Conservation (phyloP, 2,113 vertebrate genomes). For the Myxocyprinus asiaticus region DNA sequence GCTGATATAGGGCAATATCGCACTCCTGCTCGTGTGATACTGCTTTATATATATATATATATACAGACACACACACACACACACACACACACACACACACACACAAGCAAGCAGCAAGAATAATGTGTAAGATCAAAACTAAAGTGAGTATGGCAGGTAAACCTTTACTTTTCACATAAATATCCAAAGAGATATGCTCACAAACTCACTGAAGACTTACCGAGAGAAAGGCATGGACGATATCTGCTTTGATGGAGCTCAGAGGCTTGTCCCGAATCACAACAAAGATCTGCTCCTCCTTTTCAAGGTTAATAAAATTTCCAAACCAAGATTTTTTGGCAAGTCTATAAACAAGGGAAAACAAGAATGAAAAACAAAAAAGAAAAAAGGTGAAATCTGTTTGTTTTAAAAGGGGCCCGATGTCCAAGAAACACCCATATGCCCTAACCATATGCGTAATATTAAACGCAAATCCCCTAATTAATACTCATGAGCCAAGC, state of each 20-base stretch:
- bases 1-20: too few relatives aligned
- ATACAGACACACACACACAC: too few relatives aligned
- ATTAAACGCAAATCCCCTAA: too few relatives aligned
- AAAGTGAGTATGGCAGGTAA: too few relatives aligned
- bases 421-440: not conserved
- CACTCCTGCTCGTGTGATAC: too few relatives aligned
- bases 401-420: not conserved
- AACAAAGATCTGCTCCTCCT: slow-evolving; percentile 97
- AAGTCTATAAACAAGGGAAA: slow-evolving; percentile 74
- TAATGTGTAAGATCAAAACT: too few relatives aligned
- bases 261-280: slow-evolving; percentile 97
- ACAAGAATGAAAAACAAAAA: too few relatives aligned
- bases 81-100: too few relatives aligned
- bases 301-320: slow-evolving; percentile 97
- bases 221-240: slow-evolving; percentile 96
- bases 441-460: too few relatives aligned
- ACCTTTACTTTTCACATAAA: not conserved
- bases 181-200: not conserved
- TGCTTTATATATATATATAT: too few relatives aligned
- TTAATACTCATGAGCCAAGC: too few relatives aligned
- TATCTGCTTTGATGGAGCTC: slow-evolving; percentile 97
- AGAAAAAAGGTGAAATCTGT: slow-evolving; percentile 15
- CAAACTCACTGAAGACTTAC: slow-evolving; percentile 72
- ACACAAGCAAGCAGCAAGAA: too few relatives aligned
- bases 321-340: slow-evolving; percentile 99